Conservation (phyloP, 1,140 invertebrate genomes). For the Drosophila pallidifrons region DNA sequence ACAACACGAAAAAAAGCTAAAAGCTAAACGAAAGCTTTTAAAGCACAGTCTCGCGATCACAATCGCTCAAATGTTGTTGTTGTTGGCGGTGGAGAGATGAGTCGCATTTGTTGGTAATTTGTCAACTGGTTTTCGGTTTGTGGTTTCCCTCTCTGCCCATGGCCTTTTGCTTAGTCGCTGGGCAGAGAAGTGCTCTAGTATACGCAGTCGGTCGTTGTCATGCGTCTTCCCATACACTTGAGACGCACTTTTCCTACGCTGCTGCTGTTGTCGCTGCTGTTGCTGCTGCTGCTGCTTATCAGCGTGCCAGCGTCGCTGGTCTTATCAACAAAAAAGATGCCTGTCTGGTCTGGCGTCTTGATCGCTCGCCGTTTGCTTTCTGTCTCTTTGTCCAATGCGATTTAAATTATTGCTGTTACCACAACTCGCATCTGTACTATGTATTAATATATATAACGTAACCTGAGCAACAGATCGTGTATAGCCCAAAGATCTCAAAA, state of each 20-base stretch:
- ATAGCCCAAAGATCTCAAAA: neutral
- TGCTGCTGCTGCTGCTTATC: constrained; percentile 12
- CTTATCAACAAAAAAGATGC: constrained; percentile 38
- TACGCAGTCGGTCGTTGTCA: constrained; percentile 21
- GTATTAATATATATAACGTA: neutral
- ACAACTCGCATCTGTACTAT: neutral
- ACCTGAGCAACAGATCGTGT: neutral
- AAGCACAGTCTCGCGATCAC: constrained; percentile 41
- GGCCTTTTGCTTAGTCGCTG: neutral
- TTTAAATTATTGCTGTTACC: constrained; percentile 21
- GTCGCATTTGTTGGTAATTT: constrained; percentile 32
- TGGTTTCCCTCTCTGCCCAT: constrained; percentile 7
- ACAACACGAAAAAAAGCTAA: constrained; percentile 32
- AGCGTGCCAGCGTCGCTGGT: neutral
- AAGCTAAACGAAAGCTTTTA: constrained; percentile 54
- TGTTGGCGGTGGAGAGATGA: constrained; percentile 23
- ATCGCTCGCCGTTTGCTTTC: constrained; percentile 4
- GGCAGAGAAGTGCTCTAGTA: neutral
- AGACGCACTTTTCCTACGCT: constrained; percentile 38
- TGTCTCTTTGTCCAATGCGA: constrained; percentile 25
- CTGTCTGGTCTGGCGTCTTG: constrained; percentile 43
- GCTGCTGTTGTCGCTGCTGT: neutral
- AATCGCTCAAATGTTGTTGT: neutral
- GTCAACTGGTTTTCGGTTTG: constrained; percentile 32
- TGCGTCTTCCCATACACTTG: constrained; percentile 10